Percentiles rank a stretch among this genome's conserved stretches.
These are phyloP conservation scores for Ceyx margarethae DNA, from an alignment of 2,113 vertebrate genomes.

Conservation along the genomic window DNA sequence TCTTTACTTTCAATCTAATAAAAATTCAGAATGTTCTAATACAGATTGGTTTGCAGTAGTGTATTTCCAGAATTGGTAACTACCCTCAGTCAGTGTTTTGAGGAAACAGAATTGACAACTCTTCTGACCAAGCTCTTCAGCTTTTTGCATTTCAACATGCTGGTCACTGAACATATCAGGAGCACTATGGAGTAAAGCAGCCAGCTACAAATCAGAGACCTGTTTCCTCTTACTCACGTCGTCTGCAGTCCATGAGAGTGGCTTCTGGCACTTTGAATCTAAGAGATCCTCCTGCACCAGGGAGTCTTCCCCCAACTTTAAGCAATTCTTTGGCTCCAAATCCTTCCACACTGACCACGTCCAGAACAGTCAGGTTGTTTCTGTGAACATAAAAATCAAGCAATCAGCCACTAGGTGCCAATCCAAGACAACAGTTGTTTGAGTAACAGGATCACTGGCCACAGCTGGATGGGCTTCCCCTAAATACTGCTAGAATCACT, in stretches of 20 bases:
- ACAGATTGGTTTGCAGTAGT: neutral
- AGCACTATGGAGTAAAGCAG: neutral
- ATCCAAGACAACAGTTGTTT: neutral
- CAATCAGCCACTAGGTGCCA: neutral
- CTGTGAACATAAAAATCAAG: slow-evolving; percentile 63
- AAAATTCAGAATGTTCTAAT: neutral
- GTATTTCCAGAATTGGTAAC: neutral
- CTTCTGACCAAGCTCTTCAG: neutral
- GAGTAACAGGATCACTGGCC: neutral
- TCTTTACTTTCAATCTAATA: neutral
- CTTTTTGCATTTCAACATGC: neutral
- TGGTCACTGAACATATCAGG: neutral
- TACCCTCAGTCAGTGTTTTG: neutral
- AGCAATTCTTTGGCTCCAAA: slow-evolving; percentile 91
- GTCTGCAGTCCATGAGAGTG: slow-evolving; percentile 93
- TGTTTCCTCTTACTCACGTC: slow-evolving; percentile 79
- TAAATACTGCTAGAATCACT: neutral
- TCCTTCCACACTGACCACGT: slow-evolving; percentile 87
- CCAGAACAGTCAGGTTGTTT: slow-evolving; percentile 94
- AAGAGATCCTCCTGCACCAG: slow-evolving; percentile 87
- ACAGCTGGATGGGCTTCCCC: neutral
- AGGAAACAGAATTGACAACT: neutral
- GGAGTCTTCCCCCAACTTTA: slow-evolving; percentile 90
- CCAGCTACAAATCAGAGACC: neutral
- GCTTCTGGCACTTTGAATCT: slow-evolving; percentile 97